Evolutionary conservation across 2,113 vertebrate species (phyloP).

Genomic region (Machaerirhynchus nigripectus): DNA sequence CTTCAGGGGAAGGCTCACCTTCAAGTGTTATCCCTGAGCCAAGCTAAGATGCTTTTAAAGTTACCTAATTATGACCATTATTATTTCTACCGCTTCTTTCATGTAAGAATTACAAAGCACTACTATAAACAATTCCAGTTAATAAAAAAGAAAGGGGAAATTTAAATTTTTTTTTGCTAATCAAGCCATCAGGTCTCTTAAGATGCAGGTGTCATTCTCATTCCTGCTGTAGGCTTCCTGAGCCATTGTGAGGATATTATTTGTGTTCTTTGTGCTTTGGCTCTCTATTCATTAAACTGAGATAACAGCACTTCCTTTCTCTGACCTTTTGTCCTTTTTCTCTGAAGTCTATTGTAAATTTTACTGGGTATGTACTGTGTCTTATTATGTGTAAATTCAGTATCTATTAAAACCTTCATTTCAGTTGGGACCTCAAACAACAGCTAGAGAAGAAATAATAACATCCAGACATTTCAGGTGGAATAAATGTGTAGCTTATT

Average conservation of each 20-base stretch:
- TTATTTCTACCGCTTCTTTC: neutral
- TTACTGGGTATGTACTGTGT: neutral
- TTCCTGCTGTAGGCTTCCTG: neutral
- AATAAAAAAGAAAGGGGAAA: neutral
- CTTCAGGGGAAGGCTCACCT: neutral
- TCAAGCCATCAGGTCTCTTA: neutral
- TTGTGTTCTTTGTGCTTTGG: neutral
- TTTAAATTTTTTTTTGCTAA: neutral
- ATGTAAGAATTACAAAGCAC: neutral
- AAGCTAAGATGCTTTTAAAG: neutral
- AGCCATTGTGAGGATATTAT: neutral
- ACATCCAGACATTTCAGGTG: neutral
- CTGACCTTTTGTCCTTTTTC: neutral
- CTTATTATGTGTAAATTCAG: neutral
- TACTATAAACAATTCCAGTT: neutral
- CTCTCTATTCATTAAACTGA: neutral
- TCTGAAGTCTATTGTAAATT: neutral
- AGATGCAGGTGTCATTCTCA: neutral
- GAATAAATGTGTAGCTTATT: neutral
- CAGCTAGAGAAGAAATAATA: neutral
- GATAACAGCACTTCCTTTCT: neutral
- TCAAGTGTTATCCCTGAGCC: neutral
- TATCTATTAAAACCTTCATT: neutral
- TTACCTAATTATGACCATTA: neutral
- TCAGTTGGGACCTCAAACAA: neutral